These are phyloP conservation scores for Micromussa lordhowensis DNA, from an alignment of 92 coral and sea anemone species.

Conservation along the genomic window DNA sequence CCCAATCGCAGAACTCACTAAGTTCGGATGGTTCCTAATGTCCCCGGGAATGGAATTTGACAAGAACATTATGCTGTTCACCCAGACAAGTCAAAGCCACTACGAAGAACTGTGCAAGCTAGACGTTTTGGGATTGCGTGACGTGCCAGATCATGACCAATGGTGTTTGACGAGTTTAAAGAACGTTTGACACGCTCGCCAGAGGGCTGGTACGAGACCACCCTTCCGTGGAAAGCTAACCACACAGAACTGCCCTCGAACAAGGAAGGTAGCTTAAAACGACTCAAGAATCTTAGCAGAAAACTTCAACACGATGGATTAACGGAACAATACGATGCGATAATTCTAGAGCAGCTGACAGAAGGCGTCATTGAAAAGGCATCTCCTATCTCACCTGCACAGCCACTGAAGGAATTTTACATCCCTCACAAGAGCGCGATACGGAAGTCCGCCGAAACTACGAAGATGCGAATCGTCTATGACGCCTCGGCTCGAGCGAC, in stretches of 20 bases:
- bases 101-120: slow-evolving; percentile 57
- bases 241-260: slow-evolving; percentile 58
- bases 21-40: slow-evolving; percentile 65
- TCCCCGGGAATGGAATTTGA: slow-evolving; percentile 45
- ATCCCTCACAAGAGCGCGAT: slow-evolving; percentile 38
- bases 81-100: slow-evolving; percentile 53
- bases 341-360: slow-evolving; percentile 48
- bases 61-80: slow-evolving; percentile 29
- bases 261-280: slow-evolving; percentile 58
- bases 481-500: slow-evolving; percentile 55
- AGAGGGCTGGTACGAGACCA: slow-evolving; percentile 72
- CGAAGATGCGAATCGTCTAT: slow-evolving; percentile 57
- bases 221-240: slow-evolving; percentile 68
- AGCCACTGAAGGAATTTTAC: slow-evolving; percentile 34
- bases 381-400: not conserved
- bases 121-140: slow-evolving; percentile 62
- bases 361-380: slow-evolving; percentile 26
- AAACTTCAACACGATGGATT: slow-evolving; percentile 53
- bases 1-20: slow-evolving; percentile 56
- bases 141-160: slow-evolving; percentile 56
- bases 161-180: slow-evolving; percentile 47
- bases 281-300: slow-evolving; percentile 39
- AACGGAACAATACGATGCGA: slow-evolving; percentile 40
- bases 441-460: slow-evolving; percentile 27
- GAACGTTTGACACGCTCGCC: slow-evolving; percentile 56